Evolutionary conservation across 1,140 invertebrate species (phyloP).

Genomic region (Euborellia annulipes): DNA sequence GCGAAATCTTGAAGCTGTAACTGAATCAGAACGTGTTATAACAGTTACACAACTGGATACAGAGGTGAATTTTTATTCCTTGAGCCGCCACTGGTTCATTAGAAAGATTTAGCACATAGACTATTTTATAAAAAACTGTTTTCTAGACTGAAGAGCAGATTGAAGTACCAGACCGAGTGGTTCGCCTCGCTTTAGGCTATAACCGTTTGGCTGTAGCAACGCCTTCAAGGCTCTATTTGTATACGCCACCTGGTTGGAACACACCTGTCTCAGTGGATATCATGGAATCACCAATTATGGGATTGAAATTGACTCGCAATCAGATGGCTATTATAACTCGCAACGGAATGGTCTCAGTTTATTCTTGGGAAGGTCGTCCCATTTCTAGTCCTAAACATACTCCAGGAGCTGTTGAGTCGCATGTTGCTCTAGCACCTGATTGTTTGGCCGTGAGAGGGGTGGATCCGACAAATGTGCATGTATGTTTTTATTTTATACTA

Average conservation of each 20-base stretch:
- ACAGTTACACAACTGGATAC: slow-evolving; percentile 69
- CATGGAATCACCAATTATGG: slow-evolving; percentile 21
- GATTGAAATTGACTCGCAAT: background rate
- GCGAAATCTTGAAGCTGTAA: slow-evolving; percentile 65
- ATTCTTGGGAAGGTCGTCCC: slow-evolving; percentile 19
- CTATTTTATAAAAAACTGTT: no score
- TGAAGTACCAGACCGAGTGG: slow-evolving; percentile 83
- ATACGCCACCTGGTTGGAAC: slow-evolving; percentile 75
- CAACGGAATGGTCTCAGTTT: background rate
- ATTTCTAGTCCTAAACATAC: background rate
- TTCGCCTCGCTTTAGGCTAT: slow-evolving; percentile 65
- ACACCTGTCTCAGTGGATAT: slow-evolving; percentile 44
- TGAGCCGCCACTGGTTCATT: no score
- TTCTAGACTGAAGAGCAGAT: slow-evolving; percentile 50
- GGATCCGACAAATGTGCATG: no score
- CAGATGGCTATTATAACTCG: background rate
- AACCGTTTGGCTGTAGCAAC: slow-evolving; percentile 81
- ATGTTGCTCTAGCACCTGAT: no score
- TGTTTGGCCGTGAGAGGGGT: no score
- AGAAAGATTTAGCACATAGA: no score
- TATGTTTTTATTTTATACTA: no score
- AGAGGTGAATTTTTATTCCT: slow-evolving; percentile 28
- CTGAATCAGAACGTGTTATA: slow-evolving; percentile 66
- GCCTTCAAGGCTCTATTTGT: slow-evolving; percentile 82
- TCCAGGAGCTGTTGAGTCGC: no score